Base-by-base conservation (phyloP, 2,113 vertebrate genomes). In the Salminus brasiliensis region DNA sequence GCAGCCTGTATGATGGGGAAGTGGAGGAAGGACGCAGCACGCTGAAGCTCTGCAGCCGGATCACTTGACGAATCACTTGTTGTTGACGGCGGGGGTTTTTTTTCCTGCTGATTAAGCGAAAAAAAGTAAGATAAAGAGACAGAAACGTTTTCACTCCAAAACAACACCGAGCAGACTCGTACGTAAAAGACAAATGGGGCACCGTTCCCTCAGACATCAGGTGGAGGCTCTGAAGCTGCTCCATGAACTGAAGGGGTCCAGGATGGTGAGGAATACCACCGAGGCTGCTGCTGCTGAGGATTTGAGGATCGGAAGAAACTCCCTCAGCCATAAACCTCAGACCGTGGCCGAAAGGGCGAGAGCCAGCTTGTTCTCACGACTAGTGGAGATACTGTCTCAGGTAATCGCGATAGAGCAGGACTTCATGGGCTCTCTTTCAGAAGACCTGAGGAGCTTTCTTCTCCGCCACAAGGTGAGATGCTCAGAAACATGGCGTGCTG, bases 381-480 rank as follows among this genome's bases (percentile, higher is more conserved):
- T 85, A 10, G 29, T 69, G 11, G 76, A 82, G 4, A 85, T 85
- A 43, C 25, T 82, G 12, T 53, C 80, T 0, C 76, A 68, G 62
- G 57, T 82, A n/a, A 79, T 85, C 2, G 52, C 83, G 0, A 69
- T 82, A n/a, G 80, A 85, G 60, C 27, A 73, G 55, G 83, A 82
- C n/a, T 29, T 85, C 1, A 52, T 76, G 0, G 59, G 29, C 18
- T 12, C 2, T 1, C 27, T 49, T 0, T 52, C 76, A 12, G 49
- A 36, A 47, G 62, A 80, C 23, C 43, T 23, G 4, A 76, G 27
- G 52, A 45, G 29, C 34, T 82, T 76, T 7, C 76, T 82, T 3
- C 76, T 85, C 8, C 73, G 73, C 3, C 72, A 47, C 34, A 85
- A 85, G 83, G 83, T 85, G 52, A 79, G n/a, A 32, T n/a, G n/a